Base-by-base conservation (phyloP, 2,888 invertebrate genomes). In the Blomia tropicalis region DNA sequence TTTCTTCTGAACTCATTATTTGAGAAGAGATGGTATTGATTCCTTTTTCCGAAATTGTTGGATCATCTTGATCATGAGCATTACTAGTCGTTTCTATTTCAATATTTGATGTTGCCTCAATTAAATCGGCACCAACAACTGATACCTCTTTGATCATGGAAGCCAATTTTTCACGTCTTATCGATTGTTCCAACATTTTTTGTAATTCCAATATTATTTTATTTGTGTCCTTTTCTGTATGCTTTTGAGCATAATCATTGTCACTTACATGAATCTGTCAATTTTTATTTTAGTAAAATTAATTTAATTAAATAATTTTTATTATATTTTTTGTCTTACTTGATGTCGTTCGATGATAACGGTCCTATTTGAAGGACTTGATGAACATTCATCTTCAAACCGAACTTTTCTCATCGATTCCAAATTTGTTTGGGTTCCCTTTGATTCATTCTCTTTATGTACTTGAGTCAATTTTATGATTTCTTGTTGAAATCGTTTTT, bases 301-400 rank as follows among this genome's bases (percentile, higher is more conserved):
- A 17, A 17, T 41, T 41, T n/a, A 17, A 17, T 41, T 41, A 17
- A 41, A 14, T 41, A 41, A 41, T 41, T 14, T 41, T 41, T 14
- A 14, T 41, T 17, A 41, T 17, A n/a, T 41, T 41, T n/a, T 41
- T 17, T 41, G 5, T 47, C 51, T 14, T 47, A 47, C 51, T n/a
- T 47, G 51, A 27, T 47, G 51, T 47, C 51, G 7, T n/a, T 47
- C 7, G 7, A 47, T n/a, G 51, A 47, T n/a, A 7, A 47, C 51
- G 7, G 51, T 47, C 27, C 51, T 47, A 7, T 47, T 7, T 47
- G 7, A 7, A 7, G 22, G 7, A 7, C 27, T 22, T 14, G 7
- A 14, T 22, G 7, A 7, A 14, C 7, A 11, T 19, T 47, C 51
- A 47, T 47, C 51, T 19, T 47, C 11, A 19, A 47, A 47, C 23